Percentiles rank a stretch among this genome's conserved stretches.
Conservation (phyloP, 2,888 invertebrate genomes). For the Heliconius erato region DNA sequence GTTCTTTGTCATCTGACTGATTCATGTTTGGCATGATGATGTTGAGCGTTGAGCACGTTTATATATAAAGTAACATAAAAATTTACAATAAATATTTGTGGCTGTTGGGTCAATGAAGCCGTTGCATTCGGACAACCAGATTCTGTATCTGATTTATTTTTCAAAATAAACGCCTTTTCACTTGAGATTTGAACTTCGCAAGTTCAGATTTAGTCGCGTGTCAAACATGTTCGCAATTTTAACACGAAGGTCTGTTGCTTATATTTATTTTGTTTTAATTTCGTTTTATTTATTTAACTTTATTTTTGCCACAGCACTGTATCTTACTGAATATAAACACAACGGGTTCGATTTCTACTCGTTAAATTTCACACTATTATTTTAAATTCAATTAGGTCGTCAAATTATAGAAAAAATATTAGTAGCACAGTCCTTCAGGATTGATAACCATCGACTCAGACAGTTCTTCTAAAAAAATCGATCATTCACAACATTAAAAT, state of each 20-base stretch:
- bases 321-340: neutral
- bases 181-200: neutral
- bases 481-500: neutral
- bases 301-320: neutral
- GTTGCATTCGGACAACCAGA: no score
- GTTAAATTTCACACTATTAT: neutral
- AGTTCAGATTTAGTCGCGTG: neutral
- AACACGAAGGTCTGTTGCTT: neutral
- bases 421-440: neutral
- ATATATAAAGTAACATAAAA: neutral
- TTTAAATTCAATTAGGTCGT: neutral
- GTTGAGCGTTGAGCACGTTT: neutral
- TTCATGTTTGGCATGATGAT: constrained; percentile 25
- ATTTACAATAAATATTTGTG: neutral
- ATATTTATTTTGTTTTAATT: neutral
- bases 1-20: constrained; percentile 46
- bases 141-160: no score
- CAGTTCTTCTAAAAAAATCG: neutral
- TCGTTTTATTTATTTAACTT: neutral
- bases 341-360: neutral
- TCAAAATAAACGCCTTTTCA: neutral
- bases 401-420: neutral
- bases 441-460: neutral
- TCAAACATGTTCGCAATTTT: neutral
- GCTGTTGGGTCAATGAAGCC: no score